A percentile compares a stretch with the other conserved stretches of the same genome.
Conservation (phyloP, 2,888 invertebrate genomes). For the Adelognathus sp. region DNA sequence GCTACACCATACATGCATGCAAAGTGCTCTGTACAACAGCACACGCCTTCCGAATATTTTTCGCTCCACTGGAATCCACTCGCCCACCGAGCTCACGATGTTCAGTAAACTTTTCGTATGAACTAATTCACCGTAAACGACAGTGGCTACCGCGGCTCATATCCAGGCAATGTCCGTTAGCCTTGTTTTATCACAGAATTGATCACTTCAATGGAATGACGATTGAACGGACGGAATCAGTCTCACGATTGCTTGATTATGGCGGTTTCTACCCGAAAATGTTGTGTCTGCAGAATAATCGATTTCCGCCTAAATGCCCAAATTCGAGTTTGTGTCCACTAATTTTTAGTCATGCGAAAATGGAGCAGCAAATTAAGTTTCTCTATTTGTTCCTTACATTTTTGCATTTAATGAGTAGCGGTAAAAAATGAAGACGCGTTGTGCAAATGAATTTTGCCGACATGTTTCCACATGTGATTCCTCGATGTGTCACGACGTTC, state of each 20-base stretch:
- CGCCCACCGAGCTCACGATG: neutral
- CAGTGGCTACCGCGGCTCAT: conserved; percentile 12
- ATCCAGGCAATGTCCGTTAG: conserved; percentile 3
- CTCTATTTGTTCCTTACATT: no score
- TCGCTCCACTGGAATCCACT: neutral
- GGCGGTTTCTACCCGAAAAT: neutral
- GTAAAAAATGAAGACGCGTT: no score
- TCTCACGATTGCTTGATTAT: neutral
- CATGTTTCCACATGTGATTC: no score
- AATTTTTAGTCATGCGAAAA: no score
- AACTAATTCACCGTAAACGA: conserved; percentile 32
- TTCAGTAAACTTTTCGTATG: conserved; percentile 45
- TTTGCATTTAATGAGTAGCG: no score
- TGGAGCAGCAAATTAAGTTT: no score
- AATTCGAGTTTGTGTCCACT: no score
- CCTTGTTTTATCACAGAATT: neutral
- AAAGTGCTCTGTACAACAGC: conserved; percentile 23
- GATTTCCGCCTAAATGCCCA: no score
- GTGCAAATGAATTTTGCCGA: no score
- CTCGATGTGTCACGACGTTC: no score
- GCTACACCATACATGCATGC: conserved; percentile 38
- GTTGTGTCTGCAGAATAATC: neutral
- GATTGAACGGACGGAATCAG: neutral
- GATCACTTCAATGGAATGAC: neutral
- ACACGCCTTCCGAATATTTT: conserved; percentile 34